Evolutionary conservation across 2,797 vertebrate genomes (phyloP).

Genomic region (Sebastes kiyomatsui): DNA sequence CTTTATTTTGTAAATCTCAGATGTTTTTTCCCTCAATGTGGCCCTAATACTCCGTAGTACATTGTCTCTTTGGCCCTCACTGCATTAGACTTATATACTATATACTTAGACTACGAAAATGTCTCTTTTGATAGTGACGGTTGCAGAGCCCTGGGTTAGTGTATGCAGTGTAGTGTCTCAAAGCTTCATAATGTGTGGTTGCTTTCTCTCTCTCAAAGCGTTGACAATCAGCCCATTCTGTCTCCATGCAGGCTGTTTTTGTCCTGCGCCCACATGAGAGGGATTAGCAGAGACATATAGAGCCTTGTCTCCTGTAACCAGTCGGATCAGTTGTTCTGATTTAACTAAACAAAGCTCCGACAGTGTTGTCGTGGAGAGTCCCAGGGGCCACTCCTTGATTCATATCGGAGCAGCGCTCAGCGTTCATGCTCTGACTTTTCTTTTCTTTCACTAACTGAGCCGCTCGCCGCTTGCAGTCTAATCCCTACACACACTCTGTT

Average conservation of each 20-base stretch:
- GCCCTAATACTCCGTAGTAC: too few species aligned
- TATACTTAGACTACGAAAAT: too few species aligned
- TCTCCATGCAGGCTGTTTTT: conserved; percentile 1
- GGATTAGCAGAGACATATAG: neutral
- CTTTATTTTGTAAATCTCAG: fast-evolving
- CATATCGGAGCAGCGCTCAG: conserved; percentile 8
- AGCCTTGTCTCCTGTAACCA: conserved; percentile 31
- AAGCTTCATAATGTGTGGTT: neutral
- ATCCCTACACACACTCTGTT: conserved; percentile 4
- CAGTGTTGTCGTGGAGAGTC: neutral
- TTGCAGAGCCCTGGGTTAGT: too few species aligned
- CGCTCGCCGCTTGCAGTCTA: neutral
- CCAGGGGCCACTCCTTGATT: conserved; percentile 39
- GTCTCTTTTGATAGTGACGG: too few species aligned
- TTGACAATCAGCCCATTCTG: neutral
- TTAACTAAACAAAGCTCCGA: conserved; percentile 35
- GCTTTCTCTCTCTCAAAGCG: neutral
- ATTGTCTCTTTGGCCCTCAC: too few species aligned
- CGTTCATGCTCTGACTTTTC: conserved; percentile 13
- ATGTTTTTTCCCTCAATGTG: too few species aligned
- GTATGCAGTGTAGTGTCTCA: neutral
- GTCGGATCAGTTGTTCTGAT: conserved; percentile 49
- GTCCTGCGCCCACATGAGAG: conserved; percentile 12
- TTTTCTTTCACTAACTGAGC: conserved; percentile 30
- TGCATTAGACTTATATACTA: too few species aligned